phyloP scores from a whole-genome alignment of 1,140 invertebrate species.

The Leptoteleia sp. region DNA sequence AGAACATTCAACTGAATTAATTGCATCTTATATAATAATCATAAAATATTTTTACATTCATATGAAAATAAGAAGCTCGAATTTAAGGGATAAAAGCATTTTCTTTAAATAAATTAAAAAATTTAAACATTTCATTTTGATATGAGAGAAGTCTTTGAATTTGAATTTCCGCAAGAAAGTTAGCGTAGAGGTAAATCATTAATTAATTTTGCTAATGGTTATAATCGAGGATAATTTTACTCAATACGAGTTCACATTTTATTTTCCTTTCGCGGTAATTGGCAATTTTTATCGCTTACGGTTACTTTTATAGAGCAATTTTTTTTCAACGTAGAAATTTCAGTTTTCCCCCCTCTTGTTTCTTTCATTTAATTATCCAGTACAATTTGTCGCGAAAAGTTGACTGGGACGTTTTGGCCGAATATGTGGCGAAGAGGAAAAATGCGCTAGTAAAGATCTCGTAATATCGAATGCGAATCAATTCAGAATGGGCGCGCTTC shows the following conservation, averaged over 20 bases:
- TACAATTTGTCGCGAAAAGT: conserved; percentile 15
- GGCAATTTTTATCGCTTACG: conserved; percentile 10
- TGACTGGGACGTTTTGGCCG: conserved; percentile 26
- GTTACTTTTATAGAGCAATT: conserved; percentile 7
- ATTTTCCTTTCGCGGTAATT: conserved; percentile 7
- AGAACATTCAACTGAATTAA: too few species aligned
- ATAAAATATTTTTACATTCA: too few species aligned
- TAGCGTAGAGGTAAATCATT: too few species aligned
- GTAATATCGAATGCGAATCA: conserved; percentile 52
- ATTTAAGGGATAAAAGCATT: too few species aligned
- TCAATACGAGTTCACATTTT: conserved; percentile 2
- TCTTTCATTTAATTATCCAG: not conserved
- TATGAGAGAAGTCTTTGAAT: too few species aligned
- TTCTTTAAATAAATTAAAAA: too few species aligned
- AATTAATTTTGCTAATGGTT: too few species aligned
- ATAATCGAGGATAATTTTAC: conserved; percentile 8
- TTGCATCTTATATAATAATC: too few species aligned
- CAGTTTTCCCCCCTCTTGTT: not conserved
- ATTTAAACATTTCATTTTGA: too few species aligned
- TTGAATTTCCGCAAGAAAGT: too few species aligned
- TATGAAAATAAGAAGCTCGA: too few species aligned
- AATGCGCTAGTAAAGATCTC: conserved; percentile 18
- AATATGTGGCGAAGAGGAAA: conserved; percentile 20
- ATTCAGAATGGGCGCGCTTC: conserved; percentile 33
- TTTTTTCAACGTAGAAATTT: conserved; percentile 41